Evolutionary conservation across 2,797 vertebrate species (phyloP).

Genomic region (Danionella dracula): DNA sequence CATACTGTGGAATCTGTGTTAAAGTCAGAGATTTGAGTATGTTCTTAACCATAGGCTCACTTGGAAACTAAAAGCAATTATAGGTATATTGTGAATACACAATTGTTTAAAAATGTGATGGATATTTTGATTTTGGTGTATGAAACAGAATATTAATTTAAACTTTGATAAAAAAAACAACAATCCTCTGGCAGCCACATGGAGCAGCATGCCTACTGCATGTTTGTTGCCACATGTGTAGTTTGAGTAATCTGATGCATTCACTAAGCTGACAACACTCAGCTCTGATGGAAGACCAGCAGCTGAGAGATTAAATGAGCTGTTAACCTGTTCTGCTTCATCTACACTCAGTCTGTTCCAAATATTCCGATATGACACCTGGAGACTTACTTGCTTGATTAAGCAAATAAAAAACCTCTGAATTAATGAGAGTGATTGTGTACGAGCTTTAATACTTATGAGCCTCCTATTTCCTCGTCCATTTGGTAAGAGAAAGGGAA

Average conservation of each 20-base stretch:
- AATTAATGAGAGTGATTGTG: neutral
- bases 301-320: conserved; percentile 25
- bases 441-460: neutral
- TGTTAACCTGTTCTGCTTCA: conserved; percentile 28
- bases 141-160: too few relatives aligned
- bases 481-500: too few relatives aligned
- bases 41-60: too few relatives aligned
- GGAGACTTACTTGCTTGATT: neutral
- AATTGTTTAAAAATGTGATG: too few relatives aligned
- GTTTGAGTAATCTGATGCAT: conserved; percentile 42
- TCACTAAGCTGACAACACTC: conserved; percentile 31
- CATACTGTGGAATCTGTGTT: neutral
- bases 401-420: neutral
- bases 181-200: neutral
- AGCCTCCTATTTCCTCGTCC: neutral
- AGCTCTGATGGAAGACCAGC: conserved; percentile 31
- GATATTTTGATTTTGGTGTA: too few relatives aligned
- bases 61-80: too few relatives aligned
- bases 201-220: conserved; percentile 12
- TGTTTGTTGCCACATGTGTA: conserved; percentile 35
- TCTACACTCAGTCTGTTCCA: conserved; percentile 7
- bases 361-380: neutral
- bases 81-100: too few relatives aligned
- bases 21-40: neutral
- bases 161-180: neutral